A percentile compares a stretch with the other conserved stretches of the same genome.
Evolutionary conservation across 2,888 invertebrate species (phyloP).

Genomic region (Chloromyia formosa): DNA sequence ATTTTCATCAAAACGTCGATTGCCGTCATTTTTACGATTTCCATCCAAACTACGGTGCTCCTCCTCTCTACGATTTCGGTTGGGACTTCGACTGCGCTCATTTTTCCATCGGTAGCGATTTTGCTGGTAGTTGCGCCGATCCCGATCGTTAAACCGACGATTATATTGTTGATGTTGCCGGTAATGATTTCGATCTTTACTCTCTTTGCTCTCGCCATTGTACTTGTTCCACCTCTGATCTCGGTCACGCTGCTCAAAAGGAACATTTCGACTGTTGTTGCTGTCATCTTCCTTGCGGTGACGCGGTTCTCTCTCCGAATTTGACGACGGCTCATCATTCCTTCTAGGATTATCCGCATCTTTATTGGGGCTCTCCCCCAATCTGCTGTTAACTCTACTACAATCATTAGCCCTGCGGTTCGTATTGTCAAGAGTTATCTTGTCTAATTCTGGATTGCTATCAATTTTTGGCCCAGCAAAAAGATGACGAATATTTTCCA

Average conservation of each 20-base stretch:
- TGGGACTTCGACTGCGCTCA: background rate
- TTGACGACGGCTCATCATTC: background rate
- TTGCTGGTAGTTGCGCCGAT: background rate
- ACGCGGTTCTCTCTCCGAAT: slow-evolving; percentile 8
- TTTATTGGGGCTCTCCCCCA: background rate
- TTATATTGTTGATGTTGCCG: background rate
- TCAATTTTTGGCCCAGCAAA: background rate
- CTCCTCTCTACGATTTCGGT: background rate
- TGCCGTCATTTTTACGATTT: background rate
- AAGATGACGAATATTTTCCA: slow-evolving; percentile 52
- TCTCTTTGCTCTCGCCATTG: too few species aligned
- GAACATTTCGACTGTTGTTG: background rate
- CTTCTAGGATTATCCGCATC: background rate
- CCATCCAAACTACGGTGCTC: background rate
- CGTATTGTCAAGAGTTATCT: too few species aligned
- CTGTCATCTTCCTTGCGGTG: slow-evolving; percentile 30
- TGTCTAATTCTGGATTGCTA: background rate
- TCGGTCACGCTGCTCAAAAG: too few species aligned
- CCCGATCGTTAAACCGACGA: too few species aligned
- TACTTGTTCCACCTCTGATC: too few species aligned
- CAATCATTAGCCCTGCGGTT: background rate
- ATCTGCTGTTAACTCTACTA: background rate
- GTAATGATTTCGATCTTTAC: background rate
- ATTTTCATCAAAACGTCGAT: background rate
- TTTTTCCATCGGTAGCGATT: background rate